phyloP scores from a whole-genome alignment of 2,888 invertebrate genomes.

The Drosophila quasianomalipes region DNA sequence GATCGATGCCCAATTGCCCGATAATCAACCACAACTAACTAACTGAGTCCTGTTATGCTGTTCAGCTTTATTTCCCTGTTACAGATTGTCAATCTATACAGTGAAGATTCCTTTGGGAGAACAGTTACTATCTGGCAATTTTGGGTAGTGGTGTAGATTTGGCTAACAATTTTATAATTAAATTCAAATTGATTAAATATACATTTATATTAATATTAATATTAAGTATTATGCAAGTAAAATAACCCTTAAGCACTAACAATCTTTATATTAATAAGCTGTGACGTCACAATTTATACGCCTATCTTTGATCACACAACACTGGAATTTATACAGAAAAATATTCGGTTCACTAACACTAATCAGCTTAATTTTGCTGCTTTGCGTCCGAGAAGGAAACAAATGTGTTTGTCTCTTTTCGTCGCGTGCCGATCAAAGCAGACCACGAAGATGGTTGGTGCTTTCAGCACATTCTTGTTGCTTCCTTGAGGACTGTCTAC shows the following conservation, averaged over 20 bases:
- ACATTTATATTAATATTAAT: neutral
- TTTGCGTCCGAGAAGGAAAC: neutral
- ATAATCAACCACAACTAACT: constrained; percentile 25
- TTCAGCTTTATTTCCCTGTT: neutral
- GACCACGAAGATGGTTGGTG: neutral
- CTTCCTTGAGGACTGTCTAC: too few relatives aligned
- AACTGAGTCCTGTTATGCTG: neutral
- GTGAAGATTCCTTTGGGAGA: neutral
- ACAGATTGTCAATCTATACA: neutral
- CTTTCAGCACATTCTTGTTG: neutral
- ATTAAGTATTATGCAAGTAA: neutral
- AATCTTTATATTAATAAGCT: neutral
- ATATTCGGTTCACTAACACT: neutral
- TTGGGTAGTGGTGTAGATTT: neutral
- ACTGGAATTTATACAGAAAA: neutral
- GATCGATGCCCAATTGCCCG: constrained; percentile 45
- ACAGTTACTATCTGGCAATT: neutral
- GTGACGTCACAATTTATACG: neutral
- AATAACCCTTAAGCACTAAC: neutral
- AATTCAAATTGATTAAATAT: neutral
- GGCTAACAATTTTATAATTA: neutral
- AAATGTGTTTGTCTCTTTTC: neutral
- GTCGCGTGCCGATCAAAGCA: neutral
- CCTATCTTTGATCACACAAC: neutral
- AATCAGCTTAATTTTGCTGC: neutral